phyloP scores from a whole-genome alignment of 2,888 invertebrate genomes.

The Kryphioiulus occultus region DNA sequence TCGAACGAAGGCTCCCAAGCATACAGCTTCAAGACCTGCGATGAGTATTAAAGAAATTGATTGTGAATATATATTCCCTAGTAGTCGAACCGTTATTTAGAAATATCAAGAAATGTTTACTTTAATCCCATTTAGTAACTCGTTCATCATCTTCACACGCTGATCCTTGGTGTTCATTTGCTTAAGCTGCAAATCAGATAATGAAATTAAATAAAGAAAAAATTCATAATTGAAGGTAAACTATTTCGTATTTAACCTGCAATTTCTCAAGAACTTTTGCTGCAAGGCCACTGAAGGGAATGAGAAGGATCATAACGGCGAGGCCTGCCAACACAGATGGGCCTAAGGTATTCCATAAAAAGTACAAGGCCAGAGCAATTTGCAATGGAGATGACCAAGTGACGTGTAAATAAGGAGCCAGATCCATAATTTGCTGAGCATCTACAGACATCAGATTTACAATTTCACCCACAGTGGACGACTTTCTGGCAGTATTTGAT shows the following conservation, averaged over 20 bases:
- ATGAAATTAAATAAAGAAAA: conserved; percentile 10
- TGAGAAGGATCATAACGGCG: conserved; percentile 89
- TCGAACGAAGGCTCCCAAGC: conserved; percentile 96
- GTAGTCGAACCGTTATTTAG: not conserved
- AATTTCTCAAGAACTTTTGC: conserved; percentile 81
- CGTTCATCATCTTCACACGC: conserved; percentile 91
- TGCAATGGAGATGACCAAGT: conserved; percentile 87
- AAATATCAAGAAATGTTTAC: conserved; percentile 62
- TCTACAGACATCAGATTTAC: conserved; percentile 93
- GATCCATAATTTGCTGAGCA: conserved; percentile 85
- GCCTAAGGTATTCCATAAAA: conserved; percentile 82
- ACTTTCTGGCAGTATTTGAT: conserved; percentile 57
- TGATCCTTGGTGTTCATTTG: conserved; percentile 96
- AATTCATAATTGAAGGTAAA: not conserved
- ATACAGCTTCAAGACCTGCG: conserved; percentile 84
- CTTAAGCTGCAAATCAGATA: conserved; percentile 65
- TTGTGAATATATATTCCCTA: not conserved
- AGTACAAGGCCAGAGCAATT: conserved; percentile 82
- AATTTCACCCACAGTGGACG: conserved; percentile 86
- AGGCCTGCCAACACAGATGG: conserved; percentile 92
- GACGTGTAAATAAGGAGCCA: conserved; percentile 85
- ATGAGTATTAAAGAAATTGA: conserved; percentile 47
- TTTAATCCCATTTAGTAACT: conserved; percentile 91
- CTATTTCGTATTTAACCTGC: conserved; percentile 64
- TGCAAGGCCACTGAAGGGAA: conserved; percentile 86